phyloP scores from a whole-genome alignment of 1,140 invertebrate species.

The Heliothis virescens region DNA sequence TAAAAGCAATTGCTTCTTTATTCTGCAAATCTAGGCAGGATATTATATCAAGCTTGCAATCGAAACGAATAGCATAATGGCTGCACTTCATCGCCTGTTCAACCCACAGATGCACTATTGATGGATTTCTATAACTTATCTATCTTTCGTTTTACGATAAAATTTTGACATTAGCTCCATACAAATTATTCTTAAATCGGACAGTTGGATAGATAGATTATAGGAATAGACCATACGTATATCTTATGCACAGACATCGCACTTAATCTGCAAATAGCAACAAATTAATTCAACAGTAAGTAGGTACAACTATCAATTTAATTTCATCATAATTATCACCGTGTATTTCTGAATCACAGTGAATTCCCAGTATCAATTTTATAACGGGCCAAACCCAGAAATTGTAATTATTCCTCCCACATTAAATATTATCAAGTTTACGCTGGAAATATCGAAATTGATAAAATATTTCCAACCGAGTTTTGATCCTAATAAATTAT shows the following conservation, averaged over 20 bases:
- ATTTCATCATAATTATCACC: not conserved
- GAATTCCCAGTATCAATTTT: not conserved
- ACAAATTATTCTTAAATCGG: too few species aligned
- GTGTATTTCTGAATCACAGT: not conserved
- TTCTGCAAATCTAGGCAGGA: too few species aligned
- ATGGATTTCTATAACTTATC: too few species aligned
- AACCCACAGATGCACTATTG: not conserved
- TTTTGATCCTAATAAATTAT: too few species aligned
- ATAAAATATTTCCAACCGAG: too few species aligned
- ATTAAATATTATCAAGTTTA: not conserved
- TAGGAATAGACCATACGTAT: too few species aligned
- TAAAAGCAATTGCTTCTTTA: not conserved
- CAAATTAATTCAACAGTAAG: not conserved
- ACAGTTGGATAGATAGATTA: too few species aligned
- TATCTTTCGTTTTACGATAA: too few species aligned
- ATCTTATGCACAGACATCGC: too few species aligned
- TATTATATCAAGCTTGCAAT: not conserved
- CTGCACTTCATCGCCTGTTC: not conserved
- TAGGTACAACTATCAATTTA: not conserved
- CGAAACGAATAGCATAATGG: not conserved
- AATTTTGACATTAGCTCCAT: too few species aligned
- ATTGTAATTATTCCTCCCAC: not conserved
- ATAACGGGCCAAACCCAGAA: not conserved
- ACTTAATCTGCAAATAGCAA: not conserved
- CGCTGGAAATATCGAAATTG: too few species aligned